Conservation (phyloP, 2,113 vertebrate species). For the Mandrillus leucophaeus region DNA sequence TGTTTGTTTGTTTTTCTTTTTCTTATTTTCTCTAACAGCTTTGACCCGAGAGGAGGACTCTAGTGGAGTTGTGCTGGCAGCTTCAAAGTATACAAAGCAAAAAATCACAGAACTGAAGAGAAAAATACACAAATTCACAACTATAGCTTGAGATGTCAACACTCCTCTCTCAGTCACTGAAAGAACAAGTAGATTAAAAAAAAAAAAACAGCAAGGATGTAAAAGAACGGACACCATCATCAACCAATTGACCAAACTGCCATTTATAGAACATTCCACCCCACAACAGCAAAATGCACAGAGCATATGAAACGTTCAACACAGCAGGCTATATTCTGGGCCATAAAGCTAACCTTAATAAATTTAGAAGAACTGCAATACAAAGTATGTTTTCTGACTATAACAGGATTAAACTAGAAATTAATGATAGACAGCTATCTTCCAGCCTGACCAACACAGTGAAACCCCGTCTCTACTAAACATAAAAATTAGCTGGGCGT, state of each 20-base stretch:
- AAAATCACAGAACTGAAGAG: background rate
- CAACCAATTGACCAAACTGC: no score
- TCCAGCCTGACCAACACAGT: background rate
- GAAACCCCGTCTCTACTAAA: no score
- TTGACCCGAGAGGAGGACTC: background rate
- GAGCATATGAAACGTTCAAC: accelerated
- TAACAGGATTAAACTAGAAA: background rate
- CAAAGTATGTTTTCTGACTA: background rate
- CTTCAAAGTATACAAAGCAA: background rate
- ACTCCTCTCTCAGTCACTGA: background rate
- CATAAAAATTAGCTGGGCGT: no score
- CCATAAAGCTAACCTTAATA: no score
- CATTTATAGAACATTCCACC: accelerated
- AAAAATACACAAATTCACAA: background rate
- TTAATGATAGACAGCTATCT: background rate
- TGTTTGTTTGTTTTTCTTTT: background rate
- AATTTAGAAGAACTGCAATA: background rate
- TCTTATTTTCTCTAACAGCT: background rate
- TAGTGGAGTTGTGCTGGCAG: background rate
- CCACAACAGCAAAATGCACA: accelerated
- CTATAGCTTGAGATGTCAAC: accelerated
- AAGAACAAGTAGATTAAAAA: background rate
- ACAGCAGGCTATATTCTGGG: no score
- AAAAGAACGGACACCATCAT: background rate
- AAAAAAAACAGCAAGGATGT: background rate